Evolutionary conservation across 2,888 invertebrate species (phyloP).

Genomic region (Fissipunctia ypsillon): DNA sequence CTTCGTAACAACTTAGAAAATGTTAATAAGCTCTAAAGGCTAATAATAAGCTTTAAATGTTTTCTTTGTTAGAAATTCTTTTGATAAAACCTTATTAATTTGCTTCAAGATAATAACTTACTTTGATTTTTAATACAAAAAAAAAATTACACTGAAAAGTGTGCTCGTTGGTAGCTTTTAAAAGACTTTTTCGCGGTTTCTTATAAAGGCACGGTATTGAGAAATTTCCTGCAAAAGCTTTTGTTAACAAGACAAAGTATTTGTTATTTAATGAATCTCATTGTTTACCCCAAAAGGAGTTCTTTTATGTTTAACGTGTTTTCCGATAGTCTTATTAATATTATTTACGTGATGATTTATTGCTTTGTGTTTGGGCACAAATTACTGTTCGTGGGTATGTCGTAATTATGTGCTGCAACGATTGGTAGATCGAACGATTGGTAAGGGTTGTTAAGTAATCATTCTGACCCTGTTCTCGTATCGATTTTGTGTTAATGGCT

Average conservation of each 20-base stretch:
- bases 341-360: conserved; percentile 41
- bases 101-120: conserved; percentile 37
- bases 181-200: conserved; percentile 42
- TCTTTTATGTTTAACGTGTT: conserved; percentile 39
- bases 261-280: conserved; percentile 61
- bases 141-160: conserved; percentile 11
- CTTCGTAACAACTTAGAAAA: conserved; percentile 41
- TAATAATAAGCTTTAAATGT: too few relatives aligned
- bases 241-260: conserved; percentile 59
- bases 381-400: conserved; percentile 19
- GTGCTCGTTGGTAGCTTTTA: conserved; percentile 13
- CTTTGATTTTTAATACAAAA: conserved; percentile 38
- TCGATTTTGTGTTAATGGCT: conserved; percentile 49
- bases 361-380: conserved; percentile 22
- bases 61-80: conserved; percentile 49
- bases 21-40: conserved; percentile 56
- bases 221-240: conserved; percentile 47
- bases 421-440: conserved; percentile 19
- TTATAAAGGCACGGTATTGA: conserved; percentile 32
- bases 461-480: conserved; percentile 33
- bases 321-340: conserved; percentile 22
- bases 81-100: conserved; percentile 49
- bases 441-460: conserved; percentile 30
- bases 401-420: conserved; percentile 34
- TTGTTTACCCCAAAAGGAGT: conserved; percentile 52